These are phyloP conservation scores for Cataglyphis altisquamis DNA, from an alignment of 2,888 invertebrate genomes.

Conservation along the genomic window DNA sequence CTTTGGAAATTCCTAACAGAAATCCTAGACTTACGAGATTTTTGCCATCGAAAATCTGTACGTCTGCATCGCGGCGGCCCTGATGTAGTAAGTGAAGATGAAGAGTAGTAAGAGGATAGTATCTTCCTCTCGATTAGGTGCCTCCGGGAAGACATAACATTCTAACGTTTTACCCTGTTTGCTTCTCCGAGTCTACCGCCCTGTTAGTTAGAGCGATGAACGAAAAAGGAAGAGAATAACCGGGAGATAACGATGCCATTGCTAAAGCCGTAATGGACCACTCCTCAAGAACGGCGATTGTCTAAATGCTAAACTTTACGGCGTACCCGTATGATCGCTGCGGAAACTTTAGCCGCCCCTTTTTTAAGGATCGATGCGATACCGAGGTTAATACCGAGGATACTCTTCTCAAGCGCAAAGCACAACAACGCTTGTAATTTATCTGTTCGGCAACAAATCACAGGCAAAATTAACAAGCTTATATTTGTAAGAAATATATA, in stretches of 20 bases:
- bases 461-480: not conserved
- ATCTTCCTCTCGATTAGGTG: conserved; percentile 37
- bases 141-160: conserved; percentile 41
- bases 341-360: conserved; percentile 54
- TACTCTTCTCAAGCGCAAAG: not conserved
- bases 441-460: not conserved
- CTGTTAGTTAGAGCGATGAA: conserved; percentile 23
- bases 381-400: not conserved
- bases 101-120: conserved; percentile 33
- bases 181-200: conserved; percentile 2
- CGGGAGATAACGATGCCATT: conserved; percentile 78
- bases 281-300: conserved; percentile 67
- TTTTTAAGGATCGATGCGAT: conserved; percentile 32
- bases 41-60: not conserved
- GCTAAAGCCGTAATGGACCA: conserved; percentile 75
- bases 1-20: not conserved
- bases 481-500: not conserved
- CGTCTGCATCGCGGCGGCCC: not conserved
- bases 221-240: conserved; percentile 59
- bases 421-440: conserved; percentile 37
- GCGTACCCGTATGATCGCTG: conserved; percentile 71
- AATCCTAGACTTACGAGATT: not conserved
- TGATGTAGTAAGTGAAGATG: conserved; percentile 18
- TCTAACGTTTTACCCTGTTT: conserved; percentile 33
- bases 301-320: conserved; percentile 77